Base-by-base conservation (phyloP, 2,113 vertebrate genomes). In the Daphoenositta chrysoptera region DNA sequence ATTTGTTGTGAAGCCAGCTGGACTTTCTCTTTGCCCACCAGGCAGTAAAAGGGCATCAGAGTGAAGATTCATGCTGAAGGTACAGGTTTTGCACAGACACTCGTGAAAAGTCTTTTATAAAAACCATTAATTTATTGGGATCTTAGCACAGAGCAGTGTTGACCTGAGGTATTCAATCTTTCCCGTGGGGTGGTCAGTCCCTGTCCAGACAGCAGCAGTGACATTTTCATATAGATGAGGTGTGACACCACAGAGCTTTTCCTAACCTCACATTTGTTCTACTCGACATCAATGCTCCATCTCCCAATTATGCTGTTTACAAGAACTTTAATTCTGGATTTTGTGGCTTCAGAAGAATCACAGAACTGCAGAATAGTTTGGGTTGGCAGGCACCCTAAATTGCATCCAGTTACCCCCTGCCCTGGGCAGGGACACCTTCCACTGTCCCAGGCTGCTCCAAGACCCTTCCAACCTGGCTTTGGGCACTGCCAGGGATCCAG, bases 401-500 rank as follows among this genome's bases (percentile, higher is more conserved):
- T 13, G 66, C 19, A 39, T 8, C 10, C 11, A 3, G 7, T 53
- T 1, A 66, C 2, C 9, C 3, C 2, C 1, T 21, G 18, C 10
- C 50, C 15, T 11, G 10, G 11, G 8, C 26, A 65, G 50, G 27
- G 18, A 37, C 33, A 37, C 0, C 2, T 51, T 14, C 19, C 51
- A n/a, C 8, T 21, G 0, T 2, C 10, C 19, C 37, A 44, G 18
- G 4, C 0, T 57, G 8, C 44, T 58, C 51, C 33, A 44, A 58
- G 1, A 4, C 6, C 13, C 0, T 0, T 45, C 13, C 60, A 66
- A 0, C 3, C 13, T 15, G 45, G 9, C 7, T 39, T 39, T 8
- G 27, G 13, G 9, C 33, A 28, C 23, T 28, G 0, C 10, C 37
- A 65, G 27, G 19, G 22, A 16, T 28, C 42, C 42, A 44, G 35